phyloP scores from a whole-genome alignment of 2,888 invertebrate genomes.

The Scaptodrosophila latifasciaeformis region DNA sequence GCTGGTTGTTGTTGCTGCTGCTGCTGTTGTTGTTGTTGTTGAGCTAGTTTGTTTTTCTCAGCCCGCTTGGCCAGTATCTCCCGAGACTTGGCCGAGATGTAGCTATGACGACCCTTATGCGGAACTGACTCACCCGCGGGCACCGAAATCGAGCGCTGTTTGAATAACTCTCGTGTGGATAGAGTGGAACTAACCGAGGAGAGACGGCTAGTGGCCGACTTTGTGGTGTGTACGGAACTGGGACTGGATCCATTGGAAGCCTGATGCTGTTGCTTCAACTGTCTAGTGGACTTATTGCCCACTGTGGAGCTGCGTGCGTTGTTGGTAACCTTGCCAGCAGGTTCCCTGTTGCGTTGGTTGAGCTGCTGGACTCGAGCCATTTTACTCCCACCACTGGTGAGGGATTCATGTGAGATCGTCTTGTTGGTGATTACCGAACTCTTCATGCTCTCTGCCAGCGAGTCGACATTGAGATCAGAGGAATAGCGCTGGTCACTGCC shows the following conservation, averaged over 20 bases:
- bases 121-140: slow-evolving; percentile 57
- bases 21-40: slow-evolving; percentile 56
- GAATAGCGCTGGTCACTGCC: slow-evolving; percentile 54
- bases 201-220: slow-evolving; percentile 71
- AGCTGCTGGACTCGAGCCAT: slow-evolving; percentile 69
- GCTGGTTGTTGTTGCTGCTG: slow-evolving; percentile 41
- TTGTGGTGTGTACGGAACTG: slow-evolving; percentile 73
- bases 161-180: slow-evolving; percentile 72
- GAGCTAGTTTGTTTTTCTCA: slow-evolving; percentile 69
- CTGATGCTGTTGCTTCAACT: slow-evolving; percentile 64
- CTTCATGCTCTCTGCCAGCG: slow-evolving; percentile 74
- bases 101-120: slow-evolving; percentile 68
- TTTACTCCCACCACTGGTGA: slow-evolving; percentile 52
- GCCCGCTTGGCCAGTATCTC: slow-evolving; percentile 74
- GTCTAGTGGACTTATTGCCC: slow-evolving; percentile 51
- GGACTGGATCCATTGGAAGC: slow-evolving; percentile 73
- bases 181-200: slow-evolving; percentile 73
- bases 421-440: slow-evolving; percentile 74
- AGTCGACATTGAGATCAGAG: slow-evolving; percentile 70
- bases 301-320: slow-evolving; percentile 32
- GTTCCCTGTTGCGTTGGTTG: slow-evolving; percentile 43
- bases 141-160: slow-evolving; percentile 74
- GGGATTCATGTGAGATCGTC: slow-evolving; percentile 74
- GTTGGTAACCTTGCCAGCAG: background rate
- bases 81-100: slow-evolving; percentile 74